Percentiles rank a stretch among this genome's conserved stretches.
Evolutionary conservation across 1,140 invertebrate genomes (phyloP).

Genomic region (Drosophila kurseongensis): DNA sequence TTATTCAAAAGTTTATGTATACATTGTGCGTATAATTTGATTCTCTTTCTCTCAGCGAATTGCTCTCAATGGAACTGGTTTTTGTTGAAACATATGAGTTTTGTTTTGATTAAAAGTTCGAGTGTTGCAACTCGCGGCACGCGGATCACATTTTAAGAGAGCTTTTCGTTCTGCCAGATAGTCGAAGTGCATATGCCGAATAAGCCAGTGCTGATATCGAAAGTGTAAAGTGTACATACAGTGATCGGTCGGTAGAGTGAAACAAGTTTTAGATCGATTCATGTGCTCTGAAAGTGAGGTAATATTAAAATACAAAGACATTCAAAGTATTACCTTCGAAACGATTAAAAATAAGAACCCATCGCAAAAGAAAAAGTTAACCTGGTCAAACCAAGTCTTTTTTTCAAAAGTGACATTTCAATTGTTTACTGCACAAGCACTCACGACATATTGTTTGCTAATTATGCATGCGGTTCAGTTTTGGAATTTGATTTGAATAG

Average conservation of each 20-base stretch:
- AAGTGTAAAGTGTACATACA: conserved; percentile 15
- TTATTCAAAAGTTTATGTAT: conserved; percentile 27
- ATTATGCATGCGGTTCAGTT: conserved; percentile 23
- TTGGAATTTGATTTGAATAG: conserved; percentile 1
- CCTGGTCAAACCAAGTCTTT: not conserved
- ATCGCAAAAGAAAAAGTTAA: not conserved
- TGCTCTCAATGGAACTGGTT: conserved; percentile 24
- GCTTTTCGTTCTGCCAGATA: conserved; percentile 1
- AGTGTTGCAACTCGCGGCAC: conserved; percentile 21
- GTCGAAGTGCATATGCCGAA: conserved; percentile 14
- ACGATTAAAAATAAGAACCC: not conserved
- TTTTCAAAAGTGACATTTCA: not conserved
- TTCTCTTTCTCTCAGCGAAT: conserved; percentile 19
- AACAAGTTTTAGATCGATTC: no score
- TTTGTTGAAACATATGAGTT: conserved; percentile 8
- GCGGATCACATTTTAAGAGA: conserved; percentile 21
- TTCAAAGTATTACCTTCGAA: not conserved
- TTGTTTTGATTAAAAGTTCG: conserved; percentile 16
- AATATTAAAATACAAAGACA: no score
- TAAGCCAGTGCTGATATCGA: conserved; percentile 26
- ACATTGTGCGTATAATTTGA: conserved; percentile 17
- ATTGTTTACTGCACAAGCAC: not conserved
- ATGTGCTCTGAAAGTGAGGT: no score
- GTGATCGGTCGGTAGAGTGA: not conserved
- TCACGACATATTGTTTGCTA: not conserved